Evolutionary conservation across 2,113 vertebrate species (phyloP).

Genomic region (Suricata suricatta): DNA sequence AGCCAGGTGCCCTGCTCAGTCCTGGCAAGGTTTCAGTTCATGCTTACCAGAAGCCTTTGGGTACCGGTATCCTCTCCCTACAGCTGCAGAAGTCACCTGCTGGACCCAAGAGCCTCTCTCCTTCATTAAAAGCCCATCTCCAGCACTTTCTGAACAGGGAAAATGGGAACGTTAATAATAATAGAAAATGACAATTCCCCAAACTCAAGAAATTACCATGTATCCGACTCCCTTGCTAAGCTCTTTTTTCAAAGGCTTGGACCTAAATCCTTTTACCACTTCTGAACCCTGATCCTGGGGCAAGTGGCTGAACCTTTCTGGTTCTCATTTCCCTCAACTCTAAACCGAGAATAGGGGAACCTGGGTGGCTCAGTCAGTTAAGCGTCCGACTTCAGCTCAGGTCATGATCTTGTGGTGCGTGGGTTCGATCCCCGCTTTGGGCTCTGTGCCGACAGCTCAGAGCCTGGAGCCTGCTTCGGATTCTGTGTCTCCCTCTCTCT

Average conservation of each 20-base stretch:
- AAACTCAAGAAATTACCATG: not conserved
- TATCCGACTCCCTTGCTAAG: not conserved
- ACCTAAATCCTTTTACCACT: not conserved
- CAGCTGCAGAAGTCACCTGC: not conserved
- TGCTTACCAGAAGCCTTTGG: not conserved
- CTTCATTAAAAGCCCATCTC: constrained; percentile 30
- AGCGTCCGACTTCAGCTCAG: no score
- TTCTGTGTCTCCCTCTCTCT: no score
- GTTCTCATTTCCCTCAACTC: not conserved
- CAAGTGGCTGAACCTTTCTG: constrained; percentile 8
- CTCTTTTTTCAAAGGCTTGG: not conserved
- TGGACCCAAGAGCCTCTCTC: not conserved
- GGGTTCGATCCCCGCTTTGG: no score
- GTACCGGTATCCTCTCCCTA: not conserved
- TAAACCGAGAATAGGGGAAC: not conserved
- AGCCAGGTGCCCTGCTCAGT: not conserved
- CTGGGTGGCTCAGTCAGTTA: no score
- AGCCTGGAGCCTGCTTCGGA: no score
- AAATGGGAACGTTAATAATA: not conserved
- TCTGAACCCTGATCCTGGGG: not conserved
- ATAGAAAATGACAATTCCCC: not conserved
- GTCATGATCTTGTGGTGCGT: no score
- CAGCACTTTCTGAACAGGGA: not conserved
- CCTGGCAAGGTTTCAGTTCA: not conserved
- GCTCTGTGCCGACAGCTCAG: no score